Evolutionary conservation across 2,797 vertebrate genomes (phyloP).

Genomic region (Phalloptychus januarius): DNA sequence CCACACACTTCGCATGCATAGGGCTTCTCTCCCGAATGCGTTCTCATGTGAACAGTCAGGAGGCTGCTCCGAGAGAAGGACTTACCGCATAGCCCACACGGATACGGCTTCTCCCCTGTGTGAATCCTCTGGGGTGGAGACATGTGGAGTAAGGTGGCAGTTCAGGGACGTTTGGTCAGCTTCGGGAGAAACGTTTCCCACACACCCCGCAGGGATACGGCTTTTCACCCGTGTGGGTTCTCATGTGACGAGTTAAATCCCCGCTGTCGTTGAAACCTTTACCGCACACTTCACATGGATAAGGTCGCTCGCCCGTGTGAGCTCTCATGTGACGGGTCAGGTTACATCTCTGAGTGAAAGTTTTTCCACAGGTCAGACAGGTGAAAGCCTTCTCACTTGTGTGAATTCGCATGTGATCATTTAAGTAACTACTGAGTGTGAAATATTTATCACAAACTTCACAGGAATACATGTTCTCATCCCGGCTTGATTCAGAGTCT

Average conservation of each 20-base stretch:
- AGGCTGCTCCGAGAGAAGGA: conserved; percentile 1
- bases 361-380: neutral
- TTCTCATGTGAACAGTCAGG: conserved; percentile 3
- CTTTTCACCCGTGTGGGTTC: conserved; percentile 2
- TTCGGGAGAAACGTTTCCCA: neutral
- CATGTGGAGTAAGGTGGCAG: too few species aligned
- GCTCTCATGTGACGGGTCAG: conserved; percentile 5
- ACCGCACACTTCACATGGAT: neutral
- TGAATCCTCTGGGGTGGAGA: too few species aligned
- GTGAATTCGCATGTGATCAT: conserved; percentile 3
- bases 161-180: neutral
- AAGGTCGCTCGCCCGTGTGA: neutral
- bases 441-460: neutral
- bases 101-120: conserved; percentile 1
- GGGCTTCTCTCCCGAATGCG: conserved; percentile 5
- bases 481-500: neutral
- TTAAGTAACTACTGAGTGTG: neutral
- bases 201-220: neutral
- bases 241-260: conserved; percentile 5
- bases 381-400: neutral
- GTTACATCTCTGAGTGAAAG: neutral
- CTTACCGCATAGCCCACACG: neutral
- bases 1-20: neutral
- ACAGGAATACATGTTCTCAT: neutral
- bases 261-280: conserved; percentile 3